Evolutionary conservation across 92 coral and sea anemone species (phyloP), one percentile per base, ranked within the genome.

Genomic region (Plumapathes pennacea): DNA sequence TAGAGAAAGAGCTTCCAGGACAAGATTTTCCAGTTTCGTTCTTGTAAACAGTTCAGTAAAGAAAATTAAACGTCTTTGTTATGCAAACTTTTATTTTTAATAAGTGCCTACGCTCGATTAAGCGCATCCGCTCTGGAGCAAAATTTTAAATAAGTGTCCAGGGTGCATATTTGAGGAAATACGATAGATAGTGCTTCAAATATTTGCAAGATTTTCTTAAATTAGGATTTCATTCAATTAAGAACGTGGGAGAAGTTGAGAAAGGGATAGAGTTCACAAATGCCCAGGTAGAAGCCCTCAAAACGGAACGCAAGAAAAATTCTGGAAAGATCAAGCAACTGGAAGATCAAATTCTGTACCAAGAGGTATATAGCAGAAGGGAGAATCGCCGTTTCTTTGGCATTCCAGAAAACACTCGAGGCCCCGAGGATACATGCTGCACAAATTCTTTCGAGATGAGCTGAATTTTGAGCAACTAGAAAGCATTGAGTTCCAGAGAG

Each of bases 401-500:
- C 25, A 49, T 49, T 8, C 56, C 56, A 19, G 56, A 49, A 49
- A n/a, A 19, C 29, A 25, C 56, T 18, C 8, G 40, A 8, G 54
- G 25, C 2, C 10, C 21, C 19, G 56, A 49, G 56, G 29, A 49
- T 25, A 49, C 33, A 49, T 49, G 17, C 15, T 49, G 32, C 56
- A 27, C 12, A 21, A 49, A 6, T 49, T 49, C 29, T 27, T 49
- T 13, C 25, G 29, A 49, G 32, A 20, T 10, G 56, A 49, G 32
- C 5, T 49, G 56, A 36, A 49, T 21, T 25, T 49, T 5, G 56
- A 49, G 29, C 15, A 49, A n/a, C 32, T 20, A 21, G 56, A 49
- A 18, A 49, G 15, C 13, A 49, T 49, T 49, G 56, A 49, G 29
- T 49, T 49, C 15, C 56, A 49, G 32, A 49, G 56, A 21, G 56